Conservation (phyloP, 2,113 vertebrate genomes). For the Siphamia tubifer region DNA sequence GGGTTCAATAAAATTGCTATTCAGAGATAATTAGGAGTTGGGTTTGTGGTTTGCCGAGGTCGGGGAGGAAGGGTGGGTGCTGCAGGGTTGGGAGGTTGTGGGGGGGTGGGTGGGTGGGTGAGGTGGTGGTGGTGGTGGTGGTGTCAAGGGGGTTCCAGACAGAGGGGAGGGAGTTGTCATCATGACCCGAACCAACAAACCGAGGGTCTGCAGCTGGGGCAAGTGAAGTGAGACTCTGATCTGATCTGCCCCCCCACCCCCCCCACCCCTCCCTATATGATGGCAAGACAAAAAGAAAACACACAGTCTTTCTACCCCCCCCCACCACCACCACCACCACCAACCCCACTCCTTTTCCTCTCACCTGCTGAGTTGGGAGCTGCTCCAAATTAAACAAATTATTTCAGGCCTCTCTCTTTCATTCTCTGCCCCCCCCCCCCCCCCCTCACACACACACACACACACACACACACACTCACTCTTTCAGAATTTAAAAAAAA, state of each 20-base stretch:
- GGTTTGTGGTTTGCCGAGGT: constrained; percentile 68
- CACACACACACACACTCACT: too few relatives aligned
- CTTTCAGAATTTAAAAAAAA: constrained; percentile 60
- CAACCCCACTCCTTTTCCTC: constrained; percentile 40
- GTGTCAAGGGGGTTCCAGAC: constrained; percentile 34
- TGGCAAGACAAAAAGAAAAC: constrained; percentile 32
- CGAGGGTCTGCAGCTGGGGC: constrained; percentile 79
- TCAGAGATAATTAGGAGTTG: constrained; percentile 88
- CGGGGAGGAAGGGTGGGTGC: constrained; percentile 12
- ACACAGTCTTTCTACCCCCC: neutral
- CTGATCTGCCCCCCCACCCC: constrained; percentile 35
- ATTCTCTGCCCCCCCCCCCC: constrained; percentile 36
- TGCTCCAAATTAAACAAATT: constrained; percentile 85
- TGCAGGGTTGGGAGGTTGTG: neutral
- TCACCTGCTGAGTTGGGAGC: constrained; percentile 85
- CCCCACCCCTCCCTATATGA: neutral
- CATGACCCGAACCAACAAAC: constrained; percentile 68
- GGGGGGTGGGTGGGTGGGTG: neutral
- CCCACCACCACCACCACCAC: too few relatives aligned
- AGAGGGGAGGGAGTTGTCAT: constrained; percentile 53
- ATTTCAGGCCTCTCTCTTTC: constrained; percentile 77
- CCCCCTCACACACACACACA: too few relatives aligned
- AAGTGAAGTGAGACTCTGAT: constrained; percentile 77
- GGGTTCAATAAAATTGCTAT: constrained; percentile 88
- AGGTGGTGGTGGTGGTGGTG: neutral